Evolutionary conservation across 2,888 invertebrate species (phyloP), one percentile per base, ranked within the genome.

Genomic region (Pyralis farinalis): DNA sequence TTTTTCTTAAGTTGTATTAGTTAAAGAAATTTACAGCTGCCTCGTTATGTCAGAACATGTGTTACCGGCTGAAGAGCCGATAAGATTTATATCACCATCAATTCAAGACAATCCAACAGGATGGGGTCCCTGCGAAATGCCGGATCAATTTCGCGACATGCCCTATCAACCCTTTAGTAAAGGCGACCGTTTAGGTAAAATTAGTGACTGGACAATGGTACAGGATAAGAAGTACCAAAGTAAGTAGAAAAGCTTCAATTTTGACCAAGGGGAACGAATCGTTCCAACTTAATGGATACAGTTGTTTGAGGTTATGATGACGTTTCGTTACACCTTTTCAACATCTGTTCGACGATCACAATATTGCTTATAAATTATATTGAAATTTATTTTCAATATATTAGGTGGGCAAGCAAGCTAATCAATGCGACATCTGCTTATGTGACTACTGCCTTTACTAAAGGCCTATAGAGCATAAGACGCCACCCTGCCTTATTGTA

Each of bases 131-230:
- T 96, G 95, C 84, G 96, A 96, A 78, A 91, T 98, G 82, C 97
- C 98, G 39, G 97, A 97, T 45, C 96, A 97, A 68, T 98, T 97
- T 82, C 94, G 95, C 70, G 97, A 98, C 82, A 96, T 98, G 94
- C 99, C 99, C 7, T 99, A 99, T 85, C 99, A 99, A 86, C 98
- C 98, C 29, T 99, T 98, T 81, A 98, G 98, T 58, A 99, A 99
- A 89, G 97, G 97, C 47, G 99, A 99, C 83, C 94, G 98, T 58
- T 91, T 99, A 53, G 99, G 99, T 59, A 99, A 99, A 92, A 98
- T 98, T 62, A 97, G 98, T 65, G 99, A 99, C 76, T 99, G 99
- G 99, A 98, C 98, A 39, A 96, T 97, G 43, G 95, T 96, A 3
- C 96, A 96, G 65, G 98, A 99, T 71, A 96, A 98, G 62, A 95